Conservation (phyloP, 2,113 vertebrate genomes). For the Dascyllus trimaculatus region DNA sequence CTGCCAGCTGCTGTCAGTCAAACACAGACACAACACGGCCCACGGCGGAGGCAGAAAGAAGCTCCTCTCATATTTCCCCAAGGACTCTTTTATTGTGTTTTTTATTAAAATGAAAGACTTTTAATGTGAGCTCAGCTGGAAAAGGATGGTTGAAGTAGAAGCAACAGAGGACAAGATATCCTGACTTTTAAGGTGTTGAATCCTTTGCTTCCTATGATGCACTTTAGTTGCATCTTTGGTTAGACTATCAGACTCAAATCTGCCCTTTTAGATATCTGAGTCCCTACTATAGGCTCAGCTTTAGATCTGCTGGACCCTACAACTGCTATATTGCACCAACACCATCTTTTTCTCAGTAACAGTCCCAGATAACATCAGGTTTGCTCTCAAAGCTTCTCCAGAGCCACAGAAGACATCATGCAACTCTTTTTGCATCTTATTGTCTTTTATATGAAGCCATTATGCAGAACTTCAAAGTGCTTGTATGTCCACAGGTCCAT, state of each 20-base stretch:
- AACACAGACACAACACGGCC: neutral
- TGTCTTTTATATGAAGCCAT: neutral
- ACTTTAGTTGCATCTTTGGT: neutral
- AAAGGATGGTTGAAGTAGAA: neutral
- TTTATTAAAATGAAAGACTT: neutral
- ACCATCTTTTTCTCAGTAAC: too few relatives aligned
- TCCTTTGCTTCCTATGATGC: neutral
- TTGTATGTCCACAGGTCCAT: neutral
- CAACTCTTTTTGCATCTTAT: too few relatives aligned
- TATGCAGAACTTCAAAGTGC: neutral
- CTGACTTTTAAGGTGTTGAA: neutral
- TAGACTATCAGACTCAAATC: neutral
- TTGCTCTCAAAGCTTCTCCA: too few relatives aligned
- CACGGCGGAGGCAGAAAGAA: neutral
- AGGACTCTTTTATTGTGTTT: constrained; percentile 1
- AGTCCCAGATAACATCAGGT: too few relatives aligned
- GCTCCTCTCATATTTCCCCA: neutral
- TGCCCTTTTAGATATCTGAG: neutral
- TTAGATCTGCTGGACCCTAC: neutral
- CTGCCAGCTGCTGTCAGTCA: constrained; percentile 12
- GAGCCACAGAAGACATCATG: too few relatives aligned
- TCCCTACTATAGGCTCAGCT: neutral
- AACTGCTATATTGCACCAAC: neutral
- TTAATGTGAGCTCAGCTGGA: neutral
- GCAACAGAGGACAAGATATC: neutral